phyloP scores from a whole-genome alignment of 2,113 vertebrate genomes.

The Beaufortia kweichowensis region DNA sequence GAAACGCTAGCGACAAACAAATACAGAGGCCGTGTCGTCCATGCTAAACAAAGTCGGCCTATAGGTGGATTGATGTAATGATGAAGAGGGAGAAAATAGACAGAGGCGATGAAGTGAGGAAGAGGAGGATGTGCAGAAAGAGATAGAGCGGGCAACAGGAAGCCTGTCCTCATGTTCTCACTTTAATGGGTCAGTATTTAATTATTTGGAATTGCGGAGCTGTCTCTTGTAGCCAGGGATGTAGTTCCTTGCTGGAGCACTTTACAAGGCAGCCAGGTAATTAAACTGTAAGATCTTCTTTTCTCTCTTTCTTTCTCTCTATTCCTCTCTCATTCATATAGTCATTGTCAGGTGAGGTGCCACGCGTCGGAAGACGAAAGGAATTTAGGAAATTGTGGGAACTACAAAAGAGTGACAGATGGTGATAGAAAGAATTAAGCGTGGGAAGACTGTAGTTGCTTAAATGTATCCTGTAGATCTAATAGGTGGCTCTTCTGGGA shows the following conservation, averaged over 20 bases:
- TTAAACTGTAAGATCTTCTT: conserved; percentile 76
- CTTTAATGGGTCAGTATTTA: conserved; percentile 69
- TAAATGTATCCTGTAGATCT: conserved; percentile 52
- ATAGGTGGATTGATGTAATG: conserved; percentile 29
- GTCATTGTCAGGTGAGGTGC: conserved; percentile 73
- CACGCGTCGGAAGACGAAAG: conserved; percentile 68
- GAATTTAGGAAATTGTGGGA: conserved; percentile 53
- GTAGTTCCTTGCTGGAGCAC: conserved; percentile 77
- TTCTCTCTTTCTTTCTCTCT: conserved; percentile 55
- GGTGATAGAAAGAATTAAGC: conserved; percentile 69
- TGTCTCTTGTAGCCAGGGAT: conserved; percentile 73
- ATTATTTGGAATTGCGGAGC: conserved; percentile 70
- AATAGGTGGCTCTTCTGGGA: conserved; percentile 30
- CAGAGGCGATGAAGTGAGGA: conserved; percentile 62
- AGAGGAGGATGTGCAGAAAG: conserved; percentile 46
- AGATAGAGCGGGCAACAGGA: conserved; percentile 55
- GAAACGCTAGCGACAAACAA: conserved; percentile 61
- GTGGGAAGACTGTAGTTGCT: conserved; percentile 60
- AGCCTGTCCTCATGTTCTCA: conserved; percentile 60
- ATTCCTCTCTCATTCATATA: conserved; percentile 49
- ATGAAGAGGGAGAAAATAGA: conserved; percentile 50
- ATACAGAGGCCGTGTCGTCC: conserved; percentile 53
- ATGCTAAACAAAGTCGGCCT: conserved; percentile 61
- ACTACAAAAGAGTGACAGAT: not conserved
- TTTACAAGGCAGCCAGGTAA: conserved; percentile 78